Base-by-base conservation (phyloP, 2,888 invertebrate species). In the Sesamia inferens region DNA sequence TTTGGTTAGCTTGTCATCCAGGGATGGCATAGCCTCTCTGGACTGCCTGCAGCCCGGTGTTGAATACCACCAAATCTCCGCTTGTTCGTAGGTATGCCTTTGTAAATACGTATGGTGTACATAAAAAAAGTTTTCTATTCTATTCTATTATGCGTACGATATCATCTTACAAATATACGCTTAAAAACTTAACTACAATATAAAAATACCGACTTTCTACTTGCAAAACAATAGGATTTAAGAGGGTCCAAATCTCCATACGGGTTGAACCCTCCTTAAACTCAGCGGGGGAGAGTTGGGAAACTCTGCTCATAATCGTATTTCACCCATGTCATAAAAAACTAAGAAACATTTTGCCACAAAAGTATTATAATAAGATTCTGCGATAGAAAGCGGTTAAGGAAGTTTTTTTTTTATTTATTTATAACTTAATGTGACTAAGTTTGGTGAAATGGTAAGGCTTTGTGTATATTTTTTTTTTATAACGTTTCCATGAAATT, bases 301-400 rank as follows among this genome's bases (percentile, higher is more conserved):
- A 74, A 92, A 92, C 90, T 91, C 88, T 68, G 83, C 88, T 92
- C 87, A 94, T 95, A 94, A 95, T 92, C 90, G 92, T 95, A 95
- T 92, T 92, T 95, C 91, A 95, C 89, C 82, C 85, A 85, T 87
- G 91, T 93, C 94, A 90, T 95, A 95, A 95, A 95, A 95, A 95
- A 94, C 93, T 93, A 91, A 92, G 93, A 93, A 93, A 94, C 91
- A 91, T 91, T 90, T 88, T 88, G 83, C 91, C 92, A 85, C 91
- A 92, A 92, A 91, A 92, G 89, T 91, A 92, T 92, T 92, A 90
- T 91, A 91, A 93, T 91, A 91, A 91, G 88, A 87, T 84, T 84
- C 69, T 80, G 70, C 79, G 78, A 79, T 83, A 67, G 65, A 42
- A 57, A 66, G 47, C 7, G n/a, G 72, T 39, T 68, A 16, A 8